phyloP scores from a whole-genome alignment of 2,888 invertebrate species.

The Andrena bucephala region DNA sequence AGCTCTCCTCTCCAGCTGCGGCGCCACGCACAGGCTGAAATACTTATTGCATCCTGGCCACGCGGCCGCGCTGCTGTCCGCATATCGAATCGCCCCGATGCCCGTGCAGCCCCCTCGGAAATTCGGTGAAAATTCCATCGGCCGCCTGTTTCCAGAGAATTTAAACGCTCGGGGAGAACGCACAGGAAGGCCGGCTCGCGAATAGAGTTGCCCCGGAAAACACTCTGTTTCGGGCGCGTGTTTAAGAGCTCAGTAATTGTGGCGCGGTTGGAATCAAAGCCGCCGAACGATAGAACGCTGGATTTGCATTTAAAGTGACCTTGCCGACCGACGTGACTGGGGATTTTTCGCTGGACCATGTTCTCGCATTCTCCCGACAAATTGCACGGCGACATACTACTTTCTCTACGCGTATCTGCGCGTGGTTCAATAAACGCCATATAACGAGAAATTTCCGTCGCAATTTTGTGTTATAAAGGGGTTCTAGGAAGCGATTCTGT shows the following conservation, averaged over 20 bases:
- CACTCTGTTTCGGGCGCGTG: too few species aligned
- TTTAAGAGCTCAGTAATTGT: too few species aligned
- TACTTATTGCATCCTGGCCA: constrained; percentile 56
- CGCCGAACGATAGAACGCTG: neutral
- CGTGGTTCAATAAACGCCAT: neutral
- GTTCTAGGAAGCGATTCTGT: neutral
- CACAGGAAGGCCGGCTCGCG: neutral
- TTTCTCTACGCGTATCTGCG: neutral
- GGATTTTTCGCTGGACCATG: neutral
- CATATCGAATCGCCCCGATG: constrained; percentile 23
- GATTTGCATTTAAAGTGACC: constrained; percentile 7
- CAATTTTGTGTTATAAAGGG: neutral
- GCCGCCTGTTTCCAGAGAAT: neutral
- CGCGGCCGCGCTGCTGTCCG: constrained; percentile 9
- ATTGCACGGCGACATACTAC: neutral
- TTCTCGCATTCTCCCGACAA: neutral
- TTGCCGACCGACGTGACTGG: neutral
- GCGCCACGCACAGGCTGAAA: constrained; percentile 49
- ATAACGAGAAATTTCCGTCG: neutral
- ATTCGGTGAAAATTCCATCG: neutral
- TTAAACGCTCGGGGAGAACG: neutral
- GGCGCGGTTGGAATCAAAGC: too few species aligned
- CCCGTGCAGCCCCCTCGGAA: neutral
- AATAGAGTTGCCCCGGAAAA: neutral
- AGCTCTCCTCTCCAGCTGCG: neutral